These are phyloP conservation scores for Heliconius melpomene DNA, from an alignment of 1,140 invertebrate species.

Conservation along the genomic window DNA sequence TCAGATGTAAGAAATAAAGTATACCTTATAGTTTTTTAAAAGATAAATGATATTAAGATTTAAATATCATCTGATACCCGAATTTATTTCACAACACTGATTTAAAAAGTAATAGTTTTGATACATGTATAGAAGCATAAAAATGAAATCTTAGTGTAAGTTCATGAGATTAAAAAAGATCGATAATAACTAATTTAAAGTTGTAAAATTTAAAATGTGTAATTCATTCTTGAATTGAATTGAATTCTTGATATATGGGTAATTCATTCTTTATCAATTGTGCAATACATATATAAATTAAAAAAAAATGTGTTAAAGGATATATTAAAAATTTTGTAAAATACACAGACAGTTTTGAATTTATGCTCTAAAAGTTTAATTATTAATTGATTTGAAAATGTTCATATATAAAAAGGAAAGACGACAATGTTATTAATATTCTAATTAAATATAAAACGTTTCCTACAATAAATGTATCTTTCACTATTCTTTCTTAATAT, in stretches of 20 bases:
- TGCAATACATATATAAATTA: background rate
- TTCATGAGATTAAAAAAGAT: background rate
- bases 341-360: background rate
- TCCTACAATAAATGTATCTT: conserved; percentile 11
- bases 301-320: background rate
- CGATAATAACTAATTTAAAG: background rate
- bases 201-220: background rate
- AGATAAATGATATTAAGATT: background rate
- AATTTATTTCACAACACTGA: background rate
- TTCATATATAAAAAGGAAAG: background rate
- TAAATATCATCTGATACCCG: background rate
- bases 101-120: background rate
- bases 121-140: background rate
- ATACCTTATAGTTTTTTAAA: background rate
- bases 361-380: background rate
- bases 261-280: background rate
- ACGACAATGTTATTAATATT: background rate
- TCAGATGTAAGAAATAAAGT: background rate
- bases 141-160: background rate
- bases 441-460: conserved; percentile 1
- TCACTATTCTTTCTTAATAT: conserved; percentile 6
- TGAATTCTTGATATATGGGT: no score
- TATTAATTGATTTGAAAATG: background rate
- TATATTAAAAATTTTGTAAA: conserved; percentile 2
- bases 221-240: background rate